Base-by-base conservation (phyloP, 2,113 vertebrate species). In the Ploceus nigricollis region DNA sequence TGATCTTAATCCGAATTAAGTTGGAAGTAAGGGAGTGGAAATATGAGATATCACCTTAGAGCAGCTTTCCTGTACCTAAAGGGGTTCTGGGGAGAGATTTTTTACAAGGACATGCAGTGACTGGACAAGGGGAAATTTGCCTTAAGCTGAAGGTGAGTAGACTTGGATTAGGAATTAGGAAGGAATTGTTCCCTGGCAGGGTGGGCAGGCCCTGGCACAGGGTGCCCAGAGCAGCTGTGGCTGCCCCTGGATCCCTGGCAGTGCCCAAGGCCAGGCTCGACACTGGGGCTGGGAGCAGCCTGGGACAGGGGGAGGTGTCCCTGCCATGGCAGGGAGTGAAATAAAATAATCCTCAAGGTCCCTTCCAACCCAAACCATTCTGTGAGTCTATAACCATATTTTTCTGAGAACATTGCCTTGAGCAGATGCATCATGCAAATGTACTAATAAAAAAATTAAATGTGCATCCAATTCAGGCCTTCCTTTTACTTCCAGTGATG, bases 111-210 rank as follows among this genome's bases (percentile, higher is more conserved):
- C 6, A 2, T 12, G 6, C 15, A 39, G 15, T 12, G 23, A 53
- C 15, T 39, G 23, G 24, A 17, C 4, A 15, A 58, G 28, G 15
- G 11, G 28, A 15, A 17, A 17, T 53, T 45, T 39, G 9, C 24
- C 11, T 39, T 39, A 17, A 51, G 1, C 0, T 28, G 19, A 66
- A 39, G 7, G 19, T 44, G 33, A 48, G 25, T 6, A 39, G 33
- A 25, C 19, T 39, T 58, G 56, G 9, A 30, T 45, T 8, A 17
- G 27, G 6, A 19, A 23, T 80, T 50, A 13, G 25, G 58, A 17
- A 16, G 11, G 0, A 66, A 51, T 42, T 31, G 1, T 22, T 72
- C 14, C 24, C 31, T 21, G 27, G 0, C 2, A 79, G 40, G 28
- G 10, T 24, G 64, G 30, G 16, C 0, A 70, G 15, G 13, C 33